phyloP scores from a whole-genome alignment of 2,888 invertebrate genomes.

The Acanthacorydalis orientalis region DNA sequence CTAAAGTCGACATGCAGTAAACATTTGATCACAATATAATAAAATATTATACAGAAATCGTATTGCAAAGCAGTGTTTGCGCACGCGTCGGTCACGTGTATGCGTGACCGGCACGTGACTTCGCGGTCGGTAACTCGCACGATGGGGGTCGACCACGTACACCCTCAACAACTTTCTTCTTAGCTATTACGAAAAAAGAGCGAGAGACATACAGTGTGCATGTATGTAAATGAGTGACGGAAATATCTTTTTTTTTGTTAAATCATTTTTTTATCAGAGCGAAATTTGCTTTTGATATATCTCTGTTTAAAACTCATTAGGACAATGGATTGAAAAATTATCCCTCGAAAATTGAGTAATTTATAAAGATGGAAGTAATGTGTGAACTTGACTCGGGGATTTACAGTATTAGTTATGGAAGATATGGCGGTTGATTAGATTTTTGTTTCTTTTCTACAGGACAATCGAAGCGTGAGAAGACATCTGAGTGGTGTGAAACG shows the following conservation, averaged over 20 bases:
- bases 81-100: background rate
- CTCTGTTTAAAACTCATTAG: background rate
- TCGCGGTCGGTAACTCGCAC: constrained; percentile 2
- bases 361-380: background rate
- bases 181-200: background rate
- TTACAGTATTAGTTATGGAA: background rate
- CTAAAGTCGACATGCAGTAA: background rate
- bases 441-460: too few relatives aligned
- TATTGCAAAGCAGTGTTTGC: background rate
- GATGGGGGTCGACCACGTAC: background rate
- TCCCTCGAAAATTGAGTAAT: constrained; percentile 3
- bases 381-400: background rate
- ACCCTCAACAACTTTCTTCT: background rate
- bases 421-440: background rate
- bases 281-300: too few relatives aligned
- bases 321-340: constrained; percentile 3
- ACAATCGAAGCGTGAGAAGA: too few relatives aligned
- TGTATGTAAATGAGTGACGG: background rate
- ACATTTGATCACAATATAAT: background rate
- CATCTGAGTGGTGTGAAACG: too few relatives aligned
- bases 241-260: too few relatives aligned
- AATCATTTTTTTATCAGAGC: too few relatives aligned
- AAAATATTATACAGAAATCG: background rate
- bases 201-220: background rate
- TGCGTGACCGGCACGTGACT: background rate